These are phyloP conservation scores for Anguilla japonica DNA, from an alignment of 2,113 vertebrate genomes.

Conservation along the genomic window DNA sequence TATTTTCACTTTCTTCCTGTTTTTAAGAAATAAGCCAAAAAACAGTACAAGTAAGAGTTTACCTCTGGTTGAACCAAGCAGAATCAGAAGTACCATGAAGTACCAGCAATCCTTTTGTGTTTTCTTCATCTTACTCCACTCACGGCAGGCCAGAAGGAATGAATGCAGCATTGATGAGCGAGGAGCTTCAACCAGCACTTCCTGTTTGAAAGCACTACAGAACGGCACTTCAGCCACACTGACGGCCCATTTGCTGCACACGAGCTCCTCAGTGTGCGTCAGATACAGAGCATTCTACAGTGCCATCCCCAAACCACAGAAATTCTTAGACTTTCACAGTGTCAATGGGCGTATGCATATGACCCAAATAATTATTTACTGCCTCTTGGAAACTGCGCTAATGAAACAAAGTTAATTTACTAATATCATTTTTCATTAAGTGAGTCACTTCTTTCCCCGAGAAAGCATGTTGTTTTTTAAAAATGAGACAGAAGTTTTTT, in stretches of 20 bases:
- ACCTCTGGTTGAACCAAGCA: conserved; percentile 73
- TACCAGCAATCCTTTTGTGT: conserved; percentile 72
- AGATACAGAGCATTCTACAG: background rate
- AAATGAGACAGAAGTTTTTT: background rate
- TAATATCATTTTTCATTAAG: no score
- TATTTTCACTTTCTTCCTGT: background rate
- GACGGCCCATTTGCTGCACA: background rate
- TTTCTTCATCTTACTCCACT: conserved; percentile 67
- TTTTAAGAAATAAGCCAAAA: background rate
- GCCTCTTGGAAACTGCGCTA: background rate
- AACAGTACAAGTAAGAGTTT: conserved; percentile 41
- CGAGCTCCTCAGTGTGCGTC: background rate
- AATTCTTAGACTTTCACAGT: background rate
- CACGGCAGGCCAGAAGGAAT: conserved; percentile 62
- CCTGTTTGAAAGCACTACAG: conserved; percentile 53
- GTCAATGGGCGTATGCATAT: conserved; percentile 16
- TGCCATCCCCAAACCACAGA: background rate
- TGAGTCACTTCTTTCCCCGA: no score
- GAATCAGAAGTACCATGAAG: conserved; percentile 67
- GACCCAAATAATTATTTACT: background rate
- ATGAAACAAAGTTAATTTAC: no score
- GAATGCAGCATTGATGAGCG: conserved; percentile 75
- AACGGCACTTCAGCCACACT: conserved; percentile 43
- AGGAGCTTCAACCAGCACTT: conserved; percentile 56
- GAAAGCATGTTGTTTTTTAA: no score